Evolutionary conservation across 2,113 vertebrate species (phyloP).

Genomic region (Burhinus bistriatus): DNA sequence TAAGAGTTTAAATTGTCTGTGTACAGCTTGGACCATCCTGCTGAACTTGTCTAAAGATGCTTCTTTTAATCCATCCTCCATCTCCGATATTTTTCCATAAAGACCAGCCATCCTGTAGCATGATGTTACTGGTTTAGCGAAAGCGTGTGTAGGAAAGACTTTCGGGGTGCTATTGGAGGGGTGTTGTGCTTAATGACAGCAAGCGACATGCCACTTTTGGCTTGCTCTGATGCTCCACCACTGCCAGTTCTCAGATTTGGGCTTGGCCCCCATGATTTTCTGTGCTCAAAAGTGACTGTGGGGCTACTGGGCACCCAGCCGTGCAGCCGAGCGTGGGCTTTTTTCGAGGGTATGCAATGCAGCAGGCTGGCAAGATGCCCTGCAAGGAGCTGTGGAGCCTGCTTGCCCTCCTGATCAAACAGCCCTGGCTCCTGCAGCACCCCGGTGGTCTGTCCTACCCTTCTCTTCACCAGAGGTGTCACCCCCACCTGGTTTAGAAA

Average conservation of each 20-base stretch:
- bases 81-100: not conserved
- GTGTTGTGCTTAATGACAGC: not conserved
- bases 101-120: not conserved
- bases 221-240: not conserved
- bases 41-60: not conserved
- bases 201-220: accelerated
- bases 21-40: not conserved
- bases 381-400: not conserved
- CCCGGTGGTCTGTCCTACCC: too few relatives aligned
- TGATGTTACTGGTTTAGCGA: not conserved
- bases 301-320: not conserved
- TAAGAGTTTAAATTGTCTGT: not conserved
- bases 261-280: accelerated
- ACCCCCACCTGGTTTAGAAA: not conserved
- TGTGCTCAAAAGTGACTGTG: not conserved
- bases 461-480: not conserved
- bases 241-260: not conserved
- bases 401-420: not conserved
- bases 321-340: accelerated
- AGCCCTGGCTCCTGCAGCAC: not conserved
- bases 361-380: not conserved
- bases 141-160: not conserved
- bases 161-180: not conserved
- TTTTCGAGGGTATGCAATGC: not conserved
- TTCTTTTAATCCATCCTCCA: not conserved